phyloP scores from a whole-genome alignment of 92 coral and sea anemone species.

The Porites cylindrica region DNA sequence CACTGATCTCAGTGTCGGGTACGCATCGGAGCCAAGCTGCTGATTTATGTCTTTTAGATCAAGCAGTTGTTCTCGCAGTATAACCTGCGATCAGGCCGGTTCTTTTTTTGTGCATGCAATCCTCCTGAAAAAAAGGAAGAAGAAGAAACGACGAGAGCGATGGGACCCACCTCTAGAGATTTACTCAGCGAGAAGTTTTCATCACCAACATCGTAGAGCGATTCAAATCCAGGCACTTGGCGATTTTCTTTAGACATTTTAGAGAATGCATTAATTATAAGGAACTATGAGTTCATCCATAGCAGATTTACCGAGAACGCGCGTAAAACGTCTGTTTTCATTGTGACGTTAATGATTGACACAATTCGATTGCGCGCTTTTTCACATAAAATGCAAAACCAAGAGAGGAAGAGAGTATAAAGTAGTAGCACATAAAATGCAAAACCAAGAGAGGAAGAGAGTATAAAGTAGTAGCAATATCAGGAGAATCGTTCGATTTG shows the following conservation, averaged over 20 bases:
- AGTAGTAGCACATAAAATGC: no score
- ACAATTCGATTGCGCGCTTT: not conserved
- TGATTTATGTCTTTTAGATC: no score
- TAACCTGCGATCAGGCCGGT: no score
- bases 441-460: not conserved
- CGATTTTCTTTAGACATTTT: conserved; percentile 3
- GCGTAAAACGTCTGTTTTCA: not conserved
- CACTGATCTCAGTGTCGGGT: no score
- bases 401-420: not conserved
- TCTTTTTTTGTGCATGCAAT: no score
- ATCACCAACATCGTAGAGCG: not conserved
- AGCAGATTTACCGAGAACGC: not conserved
- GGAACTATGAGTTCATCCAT: not conserved
- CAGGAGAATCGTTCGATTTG: no score
- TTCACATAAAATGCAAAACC: not conserved
- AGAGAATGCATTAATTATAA: not conserved
- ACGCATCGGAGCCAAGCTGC: no score
- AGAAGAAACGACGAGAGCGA: not conserved
- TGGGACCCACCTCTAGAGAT: conserved; percentile 17
- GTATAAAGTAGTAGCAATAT: no score
- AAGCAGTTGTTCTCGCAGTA: no score
- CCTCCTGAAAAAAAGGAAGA: no score
- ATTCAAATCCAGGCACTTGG: not conserved
- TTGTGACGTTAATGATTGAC: conserved; percentile 28
- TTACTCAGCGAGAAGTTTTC: not conserved